Evolutionary conservation across 2,113 vertebrate genomes (phyloP).

Genomic region (Oncorhynchus masou): DNA sequence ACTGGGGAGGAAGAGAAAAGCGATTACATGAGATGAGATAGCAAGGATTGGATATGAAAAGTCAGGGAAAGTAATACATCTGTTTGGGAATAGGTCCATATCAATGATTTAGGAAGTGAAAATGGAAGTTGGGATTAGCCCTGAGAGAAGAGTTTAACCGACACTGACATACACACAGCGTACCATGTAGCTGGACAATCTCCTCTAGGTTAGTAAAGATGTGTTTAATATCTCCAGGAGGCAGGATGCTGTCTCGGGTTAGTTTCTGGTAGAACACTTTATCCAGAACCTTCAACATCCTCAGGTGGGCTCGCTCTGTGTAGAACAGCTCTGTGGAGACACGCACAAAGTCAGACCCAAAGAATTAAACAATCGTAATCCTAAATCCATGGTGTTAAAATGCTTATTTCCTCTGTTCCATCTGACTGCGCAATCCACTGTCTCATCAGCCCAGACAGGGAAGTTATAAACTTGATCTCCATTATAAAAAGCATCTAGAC

Average conservation of each 20-base stretch:
- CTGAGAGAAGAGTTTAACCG: too few relatives aligned
- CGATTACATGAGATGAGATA: too few relatives aligned
- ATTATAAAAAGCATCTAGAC: too few relatives aligned
- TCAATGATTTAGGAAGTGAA: too few relatives aligned
- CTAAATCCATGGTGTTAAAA: too few relatives aligned
- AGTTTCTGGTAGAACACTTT: conserved; percentile 91
- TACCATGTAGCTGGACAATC: conserved; percentile 92
- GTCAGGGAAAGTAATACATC: not conserved
- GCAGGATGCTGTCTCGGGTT: conserved; percentile 82
- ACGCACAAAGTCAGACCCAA: not conserved
- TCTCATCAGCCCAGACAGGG: too few relatives aligned
- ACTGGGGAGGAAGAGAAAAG: conserved; percentile 61
- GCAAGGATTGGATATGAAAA: too few relatives aligned
- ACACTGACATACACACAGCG: conserved; percentile 23
- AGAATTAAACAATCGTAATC: not conserved
- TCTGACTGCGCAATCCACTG: too few relatives aligned
- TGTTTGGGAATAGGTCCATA: not conserved
- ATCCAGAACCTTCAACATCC: conserved; percentile 89
- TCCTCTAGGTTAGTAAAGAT: conserved; percentile 96
- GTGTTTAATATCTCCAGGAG: conserved; percentile 80
- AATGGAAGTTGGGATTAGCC: too few relatives aligned
- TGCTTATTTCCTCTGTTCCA: too few relatives aligned
- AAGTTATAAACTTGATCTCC: too few relatives aligned
- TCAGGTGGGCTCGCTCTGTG: conserved; percentile 90
- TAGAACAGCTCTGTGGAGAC: conserved; percentile 84